Evolutionary conservation across 2,888 invertebrate species (phyloP).

Genomic region (Cetonia aurata): DNA sequence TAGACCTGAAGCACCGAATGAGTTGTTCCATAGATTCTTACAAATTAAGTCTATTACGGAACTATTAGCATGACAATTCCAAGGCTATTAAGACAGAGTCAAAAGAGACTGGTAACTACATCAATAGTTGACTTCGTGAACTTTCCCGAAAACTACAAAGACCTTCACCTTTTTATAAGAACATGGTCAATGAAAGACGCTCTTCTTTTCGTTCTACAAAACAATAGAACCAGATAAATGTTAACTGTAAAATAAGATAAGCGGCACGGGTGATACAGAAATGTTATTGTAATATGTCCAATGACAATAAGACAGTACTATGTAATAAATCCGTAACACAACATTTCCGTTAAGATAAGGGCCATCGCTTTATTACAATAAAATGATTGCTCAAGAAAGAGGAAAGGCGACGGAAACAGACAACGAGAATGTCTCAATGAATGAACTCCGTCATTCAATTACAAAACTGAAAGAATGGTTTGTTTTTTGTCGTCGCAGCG

Average conservation of each 20-base stretch:
- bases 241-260: not conserved
- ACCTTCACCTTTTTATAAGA: slow-evolving; percentile 4
- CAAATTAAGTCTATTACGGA: too few species aligned
- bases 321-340: slow-evolving; percentile 28
- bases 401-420: slow-evolving; percentile 26
- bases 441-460: slow-evolving; percentile 41
- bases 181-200: slow-evolving; percentile 33
- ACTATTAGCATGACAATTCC: too few species aligned
- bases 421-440: slow-evolving; percentile 34
- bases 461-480: slow-evolving; percentile 33
- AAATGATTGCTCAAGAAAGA: slow-evolving; percentile 20
- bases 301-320: slow-evolving; percentile 32
- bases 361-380: slow-evolving; percentile 28
- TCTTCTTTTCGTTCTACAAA: slow-evolving; percentile 8
- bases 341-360: slow-evolving; percentile 43
- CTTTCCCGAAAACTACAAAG: not conserved
- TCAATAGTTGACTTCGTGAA: slow-evolving; percentile 8
- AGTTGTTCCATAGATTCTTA: too few species aligned
- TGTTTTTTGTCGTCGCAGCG: slow-evolving; percentile 24
- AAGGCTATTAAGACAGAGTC: too few species aligned
- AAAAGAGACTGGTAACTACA: too few species aligned
- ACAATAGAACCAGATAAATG: slow-evolving; percentile 13
- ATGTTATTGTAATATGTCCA: slow-evolving; percentile 26
- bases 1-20: too few species aligned
- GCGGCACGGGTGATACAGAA: slow-evolving; percentile 12